phyloP scores from a whole-genome alignment of 2,797 vertebrate species.

The Neosalanx taihuensis region DNA sequence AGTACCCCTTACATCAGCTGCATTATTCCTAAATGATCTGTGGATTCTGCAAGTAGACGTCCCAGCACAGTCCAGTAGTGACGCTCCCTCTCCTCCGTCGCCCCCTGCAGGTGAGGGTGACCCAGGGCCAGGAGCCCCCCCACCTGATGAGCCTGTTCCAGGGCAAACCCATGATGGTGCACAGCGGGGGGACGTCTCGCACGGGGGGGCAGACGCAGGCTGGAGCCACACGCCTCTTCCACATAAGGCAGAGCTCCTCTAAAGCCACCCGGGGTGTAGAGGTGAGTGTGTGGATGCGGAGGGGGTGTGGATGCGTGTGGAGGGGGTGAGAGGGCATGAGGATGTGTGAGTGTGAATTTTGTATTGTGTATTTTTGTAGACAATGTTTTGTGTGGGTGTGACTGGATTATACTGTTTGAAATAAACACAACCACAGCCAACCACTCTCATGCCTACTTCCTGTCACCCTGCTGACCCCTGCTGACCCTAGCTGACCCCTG shows the following conservation, averaged over 20 bases:
- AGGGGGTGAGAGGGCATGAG: neutral
- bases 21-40: too few species aligned
- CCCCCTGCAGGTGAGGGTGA: conserved; percentile 73
- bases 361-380: neutral
- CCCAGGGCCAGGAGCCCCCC: conserved; percentile 79
- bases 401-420: neutral
- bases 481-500: too few species aligned
- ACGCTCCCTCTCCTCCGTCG: neutral
- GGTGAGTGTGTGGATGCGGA: conserved; percentile 44
- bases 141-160: conserved; percentile 81
- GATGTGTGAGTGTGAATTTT: neutral
- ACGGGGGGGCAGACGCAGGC: conserved; percentile 65
- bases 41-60: neutral
- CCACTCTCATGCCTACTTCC: too few species aligned
- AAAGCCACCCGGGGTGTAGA: conserved; percentile 72
- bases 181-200: conserved; percentile 76
- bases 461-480: too few species aligned
- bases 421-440: too few species aligned
- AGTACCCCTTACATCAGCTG: neutral
- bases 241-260: conserved; percentile 74
- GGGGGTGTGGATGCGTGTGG: neutral
- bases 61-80: neutral
- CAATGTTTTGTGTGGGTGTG: neutral
- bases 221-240: conserved; percentile 70
- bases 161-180: conserved; percentile 76